Evolutionary conservation across 2,797 vertebrate genomes (phyloP).

Genomic region (Delichon dasypus): DNA sequence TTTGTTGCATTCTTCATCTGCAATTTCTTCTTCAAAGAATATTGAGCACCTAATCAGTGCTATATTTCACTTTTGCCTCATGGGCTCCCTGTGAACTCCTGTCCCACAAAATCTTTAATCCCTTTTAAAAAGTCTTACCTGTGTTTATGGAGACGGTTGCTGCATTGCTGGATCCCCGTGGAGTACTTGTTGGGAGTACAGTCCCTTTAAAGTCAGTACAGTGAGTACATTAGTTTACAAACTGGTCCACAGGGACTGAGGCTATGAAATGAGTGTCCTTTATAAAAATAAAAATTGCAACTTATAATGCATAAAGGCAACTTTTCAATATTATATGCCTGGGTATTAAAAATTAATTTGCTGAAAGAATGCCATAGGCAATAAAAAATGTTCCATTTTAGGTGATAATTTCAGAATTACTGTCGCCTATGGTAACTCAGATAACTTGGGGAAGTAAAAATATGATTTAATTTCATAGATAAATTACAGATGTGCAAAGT

Average conservation of each 20-base stretch:
- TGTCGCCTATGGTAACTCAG: neutral
- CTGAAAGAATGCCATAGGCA: neutral
- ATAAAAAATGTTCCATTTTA: neutral
- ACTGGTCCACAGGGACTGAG: neutral
- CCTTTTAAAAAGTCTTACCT: neutral
- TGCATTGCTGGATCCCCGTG: neutral
- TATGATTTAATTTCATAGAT: neutral
- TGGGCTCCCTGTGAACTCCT: neutral
- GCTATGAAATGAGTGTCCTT: neutral
- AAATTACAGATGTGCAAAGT: neutral
- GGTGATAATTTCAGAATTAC: neutral
- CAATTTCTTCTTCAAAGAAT: neutral
- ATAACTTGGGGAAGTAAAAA: neutral
- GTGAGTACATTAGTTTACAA: neutral
- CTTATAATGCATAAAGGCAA: neutral
- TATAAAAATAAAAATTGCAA: neutral
- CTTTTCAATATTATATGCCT: neutral
- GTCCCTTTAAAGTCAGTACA: neutral
- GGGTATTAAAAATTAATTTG: conserved; percentile 15
- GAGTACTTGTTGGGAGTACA: neutral
- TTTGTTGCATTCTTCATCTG: neutral
- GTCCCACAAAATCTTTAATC: neutral
- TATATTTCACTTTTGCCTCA: rapidly evolving
- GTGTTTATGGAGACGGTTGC: neutral
- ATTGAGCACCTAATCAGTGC: neutral